phyloP scores from a whole-genome alignment of 2,888 invertebrate species.

The Dermolepida albohirtum region DNA sequence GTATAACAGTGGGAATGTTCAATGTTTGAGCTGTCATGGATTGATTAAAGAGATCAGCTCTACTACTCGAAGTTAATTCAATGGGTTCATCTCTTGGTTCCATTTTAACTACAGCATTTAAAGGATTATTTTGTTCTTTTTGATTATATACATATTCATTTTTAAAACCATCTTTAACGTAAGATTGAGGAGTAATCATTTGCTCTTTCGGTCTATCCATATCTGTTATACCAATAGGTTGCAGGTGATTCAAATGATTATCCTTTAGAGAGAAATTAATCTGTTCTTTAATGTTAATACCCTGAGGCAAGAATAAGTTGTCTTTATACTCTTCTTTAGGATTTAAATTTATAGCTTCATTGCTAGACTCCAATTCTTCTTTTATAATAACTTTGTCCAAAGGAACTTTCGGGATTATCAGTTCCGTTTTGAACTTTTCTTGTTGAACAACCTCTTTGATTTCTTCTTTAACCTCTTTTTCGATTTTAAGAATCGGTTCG shows the following conservation, averaged over 20 bases:
- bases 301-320: constrained; percentile 57
- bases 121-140: constrained; percentile 46
- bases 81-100: constrained; percentile 64
- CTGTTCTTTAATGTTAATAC: constrained; percentile 55
- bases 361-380: constrained; percentile 60
- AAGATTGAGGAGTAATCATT: constrained; percentile 56
- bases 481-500: constrained; percentile 56
- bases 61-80: constrained; percentile 57
- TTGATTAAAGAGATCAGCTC: constrained; percentile 47
- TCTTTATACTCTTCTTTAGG: constrained; percentile 54
- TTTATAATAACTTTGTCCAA: constrained; percentile 67
- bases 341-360: constrained; percentile 53
- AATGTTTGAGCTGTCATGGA: constrained; percentile 55
- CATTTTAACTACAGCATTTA: constrained; percentile 59
- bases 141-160: constrained; percentile 44
- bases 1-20: constrained; percentile 61
- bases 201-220: constrained; percentile 55
- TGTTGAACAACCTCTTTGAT: constrained; percentile 50
- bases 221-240: constrained; percentile 57
- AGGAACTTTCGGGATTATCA: constrained; percentile 72
- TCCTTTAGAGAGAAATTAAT: constrained; percentile 59
- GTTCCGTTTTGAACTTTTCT: constrained; percentile 71
- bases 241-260: constrained; percentile 48
- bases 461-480: constrained; percentile 54
- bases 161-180: constrained; percentile 40